Percentiles rank a stretch among this genome's conserved stretches.
These are phyloP conservation scores for Hedychridium roseum DNA, from an alignment of 2,888 invertebrate species.

Conservation along the genomic window DNA sequence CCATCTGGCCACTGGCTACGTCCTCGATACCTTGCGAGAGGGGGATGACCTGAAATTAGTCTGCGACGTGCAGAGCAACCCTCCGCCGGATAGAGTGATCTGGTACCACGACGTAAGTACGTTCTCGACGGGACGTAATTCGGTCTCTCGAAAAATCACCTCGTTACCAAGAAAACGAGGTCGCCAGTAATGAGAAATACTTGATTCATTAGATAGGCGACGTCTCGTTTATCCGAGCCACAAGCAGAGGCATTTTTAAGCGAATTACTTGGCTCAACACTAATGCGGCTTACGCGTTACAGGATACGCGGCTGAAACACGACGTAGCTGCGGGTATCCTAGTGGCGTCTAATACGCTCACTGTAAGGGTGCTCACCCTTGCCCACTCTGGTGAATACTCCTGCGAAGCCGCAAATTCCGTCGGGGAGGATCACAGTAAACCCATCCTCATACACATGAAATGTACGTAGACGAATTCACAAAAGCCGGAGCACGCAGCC, in stretches of 20 bases:
- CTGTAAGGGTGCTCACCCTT: slow-evolving; percentile 74
- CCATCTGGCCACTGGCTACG: slow-evolving; percentile 70
- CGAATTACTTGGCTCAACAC: no score
- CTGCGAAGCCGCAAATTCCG: slow-evolving; percentile 81
- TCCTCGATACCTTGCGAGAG: slow-evolving; percentile 74
- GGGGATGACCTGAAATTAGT: slow-evolving; percentile 80
- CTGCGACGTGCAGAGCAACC: slow-evolving; percentile 82
- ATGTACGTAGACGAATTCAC: slow-evolving; percentile 71
- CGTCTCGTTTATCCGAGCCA: no score
- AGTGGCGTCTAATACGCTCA: slow-evolving; percentile 73
- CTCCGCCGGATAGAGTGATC: slow-evolving; percentile 75
- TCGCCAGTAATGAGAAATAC: no score
- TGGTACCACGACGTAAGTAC: slow-evolving; percentile 88
- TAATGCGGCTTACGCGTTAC: slow-evolving; percentile 48
- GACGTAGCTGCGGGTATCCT: slow-evolving; percentile 74
- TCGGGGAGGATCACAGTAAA: slow-evolving; percentile 82
- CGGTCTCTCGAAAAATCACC: no score
- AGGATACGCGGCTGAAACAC: slow-evolving; percentile 73
- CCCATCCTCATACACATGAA: slow-evolving; percentile 77
- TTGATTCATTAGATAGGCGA: no score
- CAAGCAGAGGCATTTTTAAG: no score
- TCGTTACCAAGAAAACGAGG: no score
- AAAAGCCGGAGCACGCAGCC: no score
- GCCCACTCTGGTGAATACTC: slow-evolving; percentile 81
- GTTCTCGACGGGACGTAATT: no score